Evolutionary conservation across 2,797 vertebrate species (phyloP), one percentile per base, ranked within the genome.

Genomic region (Yasuhikotakia modesta): DNA sequence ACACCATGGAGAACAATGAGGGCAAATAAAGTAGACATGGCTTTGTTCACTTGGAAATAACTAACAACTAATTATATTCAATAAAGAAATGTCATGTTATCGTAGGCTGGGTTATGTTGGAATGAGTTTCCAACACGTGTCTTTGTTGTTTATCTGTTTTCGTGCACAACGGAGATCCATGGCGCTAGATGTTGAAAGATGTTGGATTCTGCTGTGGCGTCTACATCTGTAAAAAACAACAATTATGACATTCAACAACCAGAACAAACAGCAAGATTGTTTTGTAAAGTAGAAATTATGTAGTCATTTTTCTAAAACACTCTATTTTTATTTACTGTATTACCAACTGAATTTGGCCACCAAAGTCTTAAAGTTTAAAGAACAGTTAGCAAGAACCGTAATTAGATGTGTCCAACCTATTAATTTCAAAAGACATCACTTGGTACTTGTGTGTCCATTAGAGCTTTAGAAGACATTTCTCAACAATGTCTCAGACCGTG

Each of bases 1-100:
- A 90, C 85, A 84, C 85, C 86, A 85, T 85, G 88, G 80, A 91
- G 2, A 73, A 91, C 63, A 76, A 81, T 82, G 78, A 91, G 74
- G 39, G 67, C 75, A 22, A 74, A 73, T 67, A 88, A 81, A 82
- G 87, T 84, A 89, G 85, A 68, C 81, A 82, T 82, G 81, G 17
- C 50, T 17, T 45, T 60, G 58, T 19, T 39, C 12, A 50, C 43
- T 21, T 24, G 22, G 16, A 30, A 39, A 58, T 58, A 58, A 0
- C 6, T 27, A 22, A 67, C 82, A 81, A 76, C 24, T 39, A 21
- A 82, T 21, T 66, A 27, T n/a, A 16, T 46, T 52, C 12, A 52
- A 19, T 10, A 65, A 45, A 22, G 22, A 52, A 19, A 75, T 39
- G 35, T 35, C 32, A 58, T 35, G 2, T 61, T 8, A 61, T 48